These are phyloP conservation scores for Cordilura impudica DNA, from an alignment of 2,888 invertebrate genomes.

Conservation along the genomic window DNA sequence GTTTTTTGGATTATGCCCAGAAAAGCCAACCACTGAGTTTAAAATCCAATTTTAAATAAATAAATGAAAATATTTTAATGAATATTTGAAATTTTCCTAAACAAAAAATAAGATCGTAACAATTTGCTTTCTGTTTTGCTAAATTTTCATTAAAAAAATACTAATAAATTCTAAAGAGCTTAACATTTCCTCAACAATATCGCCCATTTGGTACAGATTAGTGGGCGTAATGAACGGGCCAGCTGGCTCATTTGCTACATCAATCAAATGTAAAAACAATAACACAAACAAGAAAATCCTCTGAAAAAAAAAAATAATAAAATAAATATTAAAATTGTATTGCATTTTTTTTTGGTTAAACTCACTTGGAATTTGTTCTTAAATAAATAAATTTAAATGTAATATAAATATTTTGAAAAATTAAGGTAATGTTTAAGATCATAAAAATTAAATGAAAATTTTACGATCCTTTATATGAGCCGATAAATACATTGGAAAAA, in stretches of 20 bases:
- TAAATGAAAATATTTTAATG: constrained; percentile 61
- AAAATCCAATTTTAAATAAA: constrained; percentile 68
- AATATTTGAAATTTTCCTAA: constrained; percentile 45
- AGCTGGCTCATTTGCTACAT: constrained; percentile 39
- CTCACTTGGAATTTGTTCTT: constrained; percentile 66
- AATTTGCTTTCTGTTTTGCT: constrained; percentile 35
- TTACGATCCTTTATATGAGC: constrained; percentile 35
- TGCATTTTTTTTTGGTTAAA: constrained; percentile 40
- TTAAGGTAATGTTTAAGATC: constrained; percentile 41
- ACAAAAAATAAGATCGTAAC: constrained; percentile 33
- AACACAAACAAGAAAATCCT: constrained; percentile 28
- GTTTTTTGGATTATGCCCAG: constrained; percentile 28
- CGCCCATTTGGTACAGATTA: neutral
- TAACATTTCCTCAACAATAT: constrained; percentile 44
- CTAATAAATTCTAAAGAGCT: constrained; percentile 47
- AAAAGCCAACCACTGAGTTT: constrained; percentile 61
- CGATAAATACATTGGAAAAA: neutral
- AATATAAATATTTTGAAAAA: constrained; percentile 67
- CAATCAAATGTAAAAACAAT: constrained; percentile 23
- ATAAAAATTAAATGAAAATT: constrained; percentile 31
- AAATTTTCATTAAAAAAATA: constrained; percentile 43
- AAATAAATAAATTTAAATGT: constrained; percentile 68
- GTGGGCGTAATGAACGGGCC: constrained; percentile 51
- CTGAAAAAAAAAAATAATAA: neutral
- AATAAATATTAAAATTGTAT: constrained; percentile 10